Conservation (phyloP, 2,888 invertebrate species). For the Hanleya hanleyi region DNA sequence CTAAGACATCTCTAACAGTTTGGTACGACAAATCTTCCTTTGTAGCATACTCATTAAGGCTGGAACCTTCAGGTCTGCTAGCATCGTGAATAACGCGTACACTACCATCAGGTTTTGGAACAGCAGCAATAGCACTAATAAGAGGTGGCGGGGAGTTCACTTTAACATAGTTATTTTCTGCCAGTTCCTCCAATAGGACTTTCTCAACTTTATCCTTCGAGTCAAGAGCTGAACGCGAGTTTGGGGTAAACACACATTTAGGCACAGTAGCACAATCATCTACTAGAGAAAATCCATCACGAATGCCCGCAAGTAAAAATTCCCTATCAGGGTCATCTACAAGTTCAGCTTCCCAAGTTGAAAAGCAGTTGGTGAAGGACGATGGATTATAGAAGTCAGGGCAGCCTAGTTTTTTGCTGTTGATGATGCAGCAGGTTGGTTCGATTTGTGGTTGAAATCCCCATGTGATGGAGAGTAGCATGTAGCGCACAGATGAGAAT, state of each 20-base stretch:
- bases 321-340: not conserved
- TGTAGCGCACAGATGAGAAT: not conserved
- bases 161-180: not conserved
- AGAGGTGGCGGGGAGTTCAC: not conserved
- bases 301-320: not conserved
- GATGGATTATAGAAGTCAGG: not conserved
- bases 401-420: not conserved
- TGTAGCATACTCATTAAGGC: not conserved
- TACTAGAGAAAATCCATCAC: not conserved
- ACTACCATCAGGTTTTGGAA: not conserved
- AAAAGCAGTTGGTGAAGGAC: not conserved
- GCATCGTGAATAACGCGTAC: not conserved
- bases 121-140: not conserved
- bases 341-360: not conserved
- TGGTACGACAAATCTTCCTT: not conserved
- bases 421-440: not conserved
- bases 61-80: too few relatives aligned
- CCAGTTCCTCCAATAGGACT: not conserved
- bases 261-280: not conserved
- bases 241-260: not conserved
- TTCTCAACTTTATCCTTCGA: not conserved
- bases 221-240: not conserved
- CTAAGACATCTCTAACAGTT: not conserved
- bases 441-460: not conserved
- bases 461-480: not conserved